Evolutionary conservation across 1,140 invertebrate species (phyloP).

Genomic region (Ladona fulva): DNA sequence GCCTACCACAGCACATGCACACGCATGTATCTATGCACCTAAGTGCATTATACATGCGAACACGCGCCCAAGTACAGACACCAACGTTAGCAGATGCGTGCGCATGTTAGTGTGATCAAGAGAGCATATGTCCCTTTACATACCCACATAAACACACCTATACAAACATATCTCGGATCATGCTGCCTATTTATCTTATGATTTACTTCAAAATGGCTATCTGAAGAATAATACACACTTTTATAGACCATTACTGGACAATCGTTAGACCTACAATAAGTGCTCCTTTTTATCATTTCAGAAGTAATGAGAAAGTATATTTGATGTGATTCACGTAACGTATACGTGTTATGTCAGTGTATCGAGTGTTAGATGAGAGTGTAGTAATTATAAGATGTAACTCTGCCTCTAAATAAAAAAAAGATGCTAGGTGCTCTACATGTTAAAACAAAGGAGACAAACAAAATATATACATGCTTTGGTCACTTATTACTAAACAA

Average conservation of each 20-base stretch:
- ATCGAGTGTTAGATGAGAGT: background rate
- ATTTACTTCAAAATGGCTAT: background rate
- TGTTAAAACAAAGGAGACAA: slow-evolving; percentile 15
- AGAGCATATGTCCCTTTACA: too few species aligned
- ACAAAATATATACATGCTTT: slow-evolving; percentile 13
- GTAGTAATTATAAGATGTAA: background rate
- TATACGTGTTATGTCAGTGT: background rate
- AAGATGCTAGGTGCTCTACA: background rate
- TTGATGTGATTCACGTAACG: background rate
- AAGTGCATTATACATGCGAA: too few species aligned
- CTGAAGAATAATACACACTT: background rate
- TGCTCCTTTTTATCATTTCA: background rate
- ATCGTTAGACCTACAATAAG: too few species aligned
- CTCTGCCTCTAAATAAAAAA: background rate
- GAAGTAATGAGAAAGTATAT: background rate
- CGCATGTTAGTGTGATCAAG: too few species aligned
- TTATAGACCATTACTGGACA: too few species aligned
- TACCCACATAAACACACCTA: too few species aligned
- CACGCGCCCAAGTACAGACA: too few species aligned
- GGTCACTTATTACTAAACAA: slow-evolving; percentile 21
- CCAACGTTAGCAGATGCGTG: too few species aligned
- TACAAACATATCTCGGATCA: background rate
- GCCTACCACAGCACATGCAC: too few species aligned
- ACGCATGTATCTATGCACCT: too few species aligned
- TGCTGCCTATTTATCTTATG: background rate